Evolutionary conservation across 2,113 vertebrate genomes (phyloP), one percentile per base, ranked within the genome.

Genomic region (Phyllopteryx taeniolatus): DNA sequence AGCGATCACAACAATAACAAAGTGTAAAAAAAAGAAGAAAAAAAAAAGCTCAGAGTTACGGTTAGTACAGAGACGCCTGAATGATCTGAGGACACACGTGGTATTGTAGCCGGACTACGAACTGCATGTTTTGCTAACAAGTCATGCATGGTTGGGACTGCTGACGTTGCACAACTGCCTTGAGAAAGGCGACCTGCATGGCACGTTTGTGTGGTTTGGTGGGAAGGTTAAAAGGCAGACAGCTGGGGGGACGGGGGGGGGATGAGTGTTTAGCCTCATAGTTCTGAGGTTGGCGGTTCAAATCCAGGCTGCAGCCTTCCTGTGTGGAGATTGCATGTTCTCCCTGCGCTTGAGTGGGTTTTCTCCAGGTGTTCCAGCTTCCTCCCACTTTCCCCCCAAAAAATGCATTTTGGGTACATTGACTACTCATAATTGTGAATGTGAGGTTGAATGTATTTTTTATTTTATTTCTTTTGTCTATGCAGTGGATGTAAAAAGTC

Each of bases 31-130:
- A 57, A 57, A 27, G 1, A 27, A 27, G 44, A 14, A 31, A 27
- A 71, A 74, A 54, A 39, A 11, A 10, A 60, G 0, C 5, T 67
- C 39, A 64, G 27, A 27, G 27, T 27, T 27, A 27, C 27, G 47
- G 39, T 61, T 19, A 63, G 1, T 7, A 42, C 5, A 72, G 62
- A 68, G 49, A 61, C 51, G 4, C 66, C 51, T 68, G 44, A 64
- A 59, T 67, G 57, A 57, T 33, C 39, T 72, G 60, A 51, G 39
- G 39, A 78, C 57, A 49, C 33, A 20, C 15, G 64, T 53, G 86
- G 89, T 90, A 86, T 47, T 72, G 60, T 8, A 42, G 19, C 22
- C 46, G 14, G 54, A n/a, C n/a, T n/a, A n/a, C n/a, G 54, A 69
- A 67, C 5, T 83, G 70, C 66, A 66, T 83, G 71, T 27, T 63